These are phyloP conservation scores for Elysia chlorotica DNA, from an alignment of 1,140 invertebrate genomes.

Conservation along the genomic window DNA sequence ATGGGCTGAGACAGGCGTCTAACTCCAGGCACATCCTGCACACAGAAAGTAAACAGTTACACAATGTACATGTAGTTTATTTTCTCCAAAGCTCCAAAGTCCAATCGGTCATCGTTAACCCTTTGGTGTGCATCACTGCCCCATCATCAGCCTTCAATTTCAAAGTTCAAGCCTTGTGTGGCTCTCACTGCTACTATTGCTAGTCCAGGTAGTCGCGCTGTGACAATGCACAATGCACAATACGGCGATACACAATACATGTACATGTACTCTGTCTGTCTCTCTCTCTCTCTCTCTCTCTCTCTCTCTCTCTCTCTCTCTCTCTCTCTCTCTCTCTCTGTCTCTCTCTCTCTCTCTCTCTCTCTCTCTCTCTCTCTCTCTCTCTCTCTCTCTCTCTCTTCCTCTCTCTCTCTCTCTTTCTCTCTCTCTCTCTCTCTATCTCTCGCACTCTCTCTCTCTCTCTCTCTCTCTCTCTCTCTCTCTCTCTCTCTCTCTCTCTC, in stretches of 20 bases:
- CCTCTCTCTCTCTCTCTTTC: conserved; percentile 23
- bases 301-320: conserved; percentile 6
- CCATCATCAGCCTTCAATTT: no score
- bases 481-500: conserved; percentile 22
- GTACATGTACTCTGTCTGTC: not conserved
- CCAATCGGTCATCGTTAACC: no score
- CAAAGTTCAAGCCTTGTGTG: not conserved
- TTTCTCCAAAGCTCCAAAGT: no score
- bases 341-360: conserved; percentile 7
- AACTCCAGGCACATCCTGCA: no score
- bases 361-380: conserved; percentile 25
- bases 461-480: conserved; percentile 18
- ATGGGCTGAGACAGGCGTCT: no score
- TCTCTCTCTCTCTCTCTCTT: conserved; percentile 24
- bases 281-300: not conserved
- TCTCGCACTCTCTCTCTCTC: conserved; percentile 18
- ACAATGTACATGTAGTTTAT: no score
- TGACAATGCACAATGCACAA: not conserved
- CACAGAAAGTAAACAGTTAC: no score
- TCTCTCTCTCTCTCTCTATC: conserved; percentile 20
- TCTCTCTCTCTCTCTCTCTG: no score
- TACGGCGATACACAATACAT: not conserved
- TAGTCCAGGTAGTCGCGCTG: not conserved
- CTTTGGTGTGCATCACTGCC: no score
- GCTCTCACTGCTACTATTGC: not conserved